Conservation (phyloP, 2,113 vertebrate species). For the Chloebia gouldiae region DNA sequence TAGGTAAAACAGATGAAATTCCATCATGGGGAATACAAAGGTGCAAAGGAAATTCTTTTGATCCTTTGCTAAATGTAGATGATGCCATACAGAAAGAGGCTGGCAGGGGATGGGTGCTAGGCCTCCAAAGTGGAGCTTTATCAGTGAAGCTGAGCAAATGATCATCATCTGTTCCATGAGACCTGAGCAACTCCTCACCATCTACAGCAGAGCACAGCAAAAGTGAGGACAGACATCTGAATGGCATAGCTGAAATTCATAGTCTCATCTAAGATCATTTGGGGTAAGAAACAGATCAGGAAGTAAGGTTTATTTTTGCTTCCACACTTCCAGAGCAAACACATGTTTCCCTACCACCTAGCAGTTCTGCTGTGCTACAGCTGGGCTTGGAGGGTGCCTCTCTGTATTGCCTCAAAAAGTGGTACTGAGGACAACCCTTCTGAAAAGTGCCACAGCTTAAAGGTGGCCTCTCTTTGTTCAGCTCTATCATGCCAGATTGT, state of each 20-base stretch:
- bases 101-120: not conserved
- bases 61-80: not conserved
- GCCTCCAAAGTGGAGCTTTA: not conserved
- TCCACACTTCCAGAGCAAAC: not conserved
- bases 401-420: not conserved
- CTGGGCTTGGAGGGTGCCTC: not conserved
- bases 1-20: not conserved
- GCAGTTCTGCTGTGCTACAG: not conserved
- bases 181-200: not conserved
- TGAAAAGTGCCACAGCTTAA: not conserved
- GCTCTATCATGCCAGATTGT: not conserved
- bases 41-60: not conserved
- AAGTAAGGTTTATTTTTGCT: not conserved
- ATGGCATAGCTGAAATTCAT: not conserved
- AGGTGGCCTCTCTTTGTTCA: not conserved
- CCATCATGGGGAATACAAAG: no score
- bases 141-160: not conserved
- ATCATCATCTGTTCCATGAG: not conserved
- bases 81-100: accelerated
- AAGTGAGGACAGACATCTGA: not conserved
- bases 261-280: not conserved
- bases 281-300: not conserved
- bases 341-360: accelerated
- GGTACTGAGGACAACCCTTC: not conserved
- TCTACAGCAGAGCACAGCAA: not conserved